Evolutionary conservation across 1,140 invertebrate genomes (phyloP).

Genomic region (Drosophila pallidifrons): DNA sequence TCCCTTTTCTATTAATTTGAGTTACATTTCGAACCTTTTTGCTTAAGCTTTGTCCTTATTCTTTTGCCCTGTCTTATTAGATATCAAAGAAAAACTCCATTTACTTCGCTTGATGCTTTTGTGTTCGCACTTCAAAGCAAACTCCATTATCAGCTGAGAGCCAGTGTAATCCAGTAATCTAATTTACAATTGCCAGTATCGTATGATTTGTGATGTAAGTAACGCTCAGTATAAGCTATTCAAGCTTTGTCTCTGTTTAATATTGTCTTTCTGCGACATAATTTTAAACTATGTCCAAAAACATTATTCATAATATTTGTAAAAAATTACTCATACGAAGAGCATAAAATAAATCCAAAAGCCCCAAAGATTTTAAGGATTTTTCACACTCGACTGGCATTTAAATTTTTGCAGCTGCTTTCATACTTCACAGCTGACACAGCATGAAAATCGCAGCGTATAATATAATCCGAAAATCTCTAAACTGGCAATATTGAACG

Average conservation of each 20-base stretch:
- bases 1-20: slow-evolving; percentile 4
- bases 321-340: slow-evolving; percentile 66
- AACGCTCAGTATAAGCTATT: neutral
- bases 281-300: neutral
- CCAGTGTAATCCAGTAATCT: neutral
- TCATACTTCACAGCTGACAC: neutral
- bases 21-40: slow-evolving; percentile 3
- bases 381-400: slow-evolving; percentile 1
- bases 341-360: slow-evolving; percentile 60
- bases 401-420: neutral
- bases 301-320: neutral
- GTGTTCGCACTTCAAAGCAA: neutral
- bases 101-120: neutral
- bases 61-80: neutral
- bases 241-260: no score
- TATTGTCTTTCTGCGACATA: neutral
- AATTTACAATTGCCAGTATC: slow-evolving; percentile 16
- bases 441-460: neutral
- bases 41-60: slow-evolving; percentile 1
- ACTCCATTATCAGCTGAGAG: neutral
- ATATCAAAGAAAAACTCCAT: slow-evolving; percentile 1
- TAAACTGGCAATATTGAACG: neutral
- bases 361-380: slow-evolving; percentile 31
- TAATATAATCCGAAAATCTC: neutral
- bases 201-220: slow-evolving; percentile 1